Evolutionary conservation across 2,797 vertebrate species (phyloP).

Genomic region (Prunella strophiata): DNA sequence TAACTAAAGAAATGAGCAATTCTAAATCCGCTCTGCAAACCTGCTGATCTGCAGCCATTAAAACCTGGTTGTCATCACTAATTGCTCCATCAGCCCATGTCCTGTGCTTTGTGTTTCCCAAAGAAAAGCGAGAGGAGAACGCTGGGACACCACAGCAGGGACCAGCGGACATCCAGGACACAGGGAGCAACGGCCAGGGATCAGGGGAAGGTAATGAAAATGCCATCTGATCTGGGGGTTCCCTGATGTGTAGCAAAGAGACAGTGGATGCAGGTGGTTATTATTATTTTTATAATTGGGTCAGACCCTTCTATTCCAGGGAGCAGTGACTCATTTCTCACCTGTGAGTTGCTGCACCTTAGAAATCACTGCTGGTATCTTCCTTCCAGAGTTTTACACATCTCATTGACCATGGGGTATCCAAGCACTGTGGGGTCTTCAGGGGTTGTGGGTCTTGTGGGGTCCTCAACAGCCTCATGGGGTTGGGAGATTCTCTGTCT

Average conservation of each 20-base stretch:
- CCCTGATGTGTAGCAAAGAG: not conserved
- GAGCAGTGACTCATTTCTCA: not conserved
- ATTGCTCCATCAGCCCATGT: not conserved
- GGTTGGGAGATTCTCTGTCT: not conserved
- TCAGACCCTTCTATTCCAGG: not conserved
- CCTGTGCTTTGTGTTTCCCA: slow-evolving; percentile 28
- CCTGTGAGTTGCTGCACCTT: not conserved
- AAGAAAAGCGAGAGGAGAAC: slow-evolving; percentile 66
- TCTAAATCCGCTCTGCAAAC: not conserved
- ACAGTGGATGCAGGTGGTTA: not conserved
- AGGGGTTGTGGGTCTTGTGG: no score
- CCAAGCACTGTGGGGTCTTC: fast-evolving
- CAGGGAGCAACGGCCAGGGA: slow-evolving; percentile 1
- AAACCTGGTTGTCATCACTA: not conserved
- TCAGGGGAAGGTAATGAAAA: slow-evolving; percentile 68
- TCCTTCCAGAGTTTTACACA: fast-evolving
- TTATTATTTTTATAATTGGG: not conserved
- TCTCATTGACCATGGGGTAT: fast-evolving
- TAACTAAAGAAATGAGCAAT: not conserved
- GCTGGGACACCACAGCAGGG: slow-evolving; percentile 38
- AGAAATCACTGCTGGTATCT: not conserved
- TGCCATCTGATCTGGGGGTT: not conserved
- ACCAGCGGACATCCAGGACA: slow-evolving; percentile 50
- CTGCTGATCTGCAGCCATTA: not conserved
- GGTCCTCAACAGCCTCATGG: not conserved